These are phyloP conservation scores for Cephus pygmeus DNA, from an alignment of 2,888 invertebrate species.

Conservation along the genomic window DNA sequence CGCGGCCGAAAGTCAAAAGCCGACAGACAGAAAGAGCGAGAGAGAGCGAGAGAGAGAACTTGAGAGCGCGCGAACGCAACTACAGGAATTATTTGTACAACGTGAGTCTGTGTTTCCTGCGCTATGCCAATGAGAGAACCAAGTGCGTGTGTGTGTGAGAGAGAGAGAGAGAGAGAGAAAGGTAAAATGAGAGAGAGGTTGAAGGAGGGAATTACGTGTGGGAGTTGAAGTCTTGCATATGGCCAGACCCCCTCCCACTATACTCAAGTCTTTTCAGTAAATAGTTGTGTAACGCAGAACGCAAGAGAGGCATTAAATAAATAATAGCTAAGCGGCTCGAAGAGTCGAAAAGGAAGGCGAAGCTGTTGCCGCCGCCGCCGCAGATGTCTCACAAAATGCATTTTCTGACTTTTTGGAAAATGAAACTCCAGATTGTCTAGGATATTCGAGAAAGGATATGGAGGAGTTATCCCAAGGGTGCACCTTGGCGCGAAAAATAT, in stretches of 20 bases:
- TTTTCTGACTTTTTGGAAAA: constrained; percentile 33
- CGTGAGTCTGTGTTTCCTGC: constrained; percentile 43
- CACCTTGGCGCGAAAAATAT: constrained; percentile 36
- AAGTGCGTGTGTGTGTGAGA: too few relatives aligned
- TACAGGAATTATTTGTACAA: constrained; percentile 56
- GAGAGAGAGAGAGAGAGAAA: background rate
- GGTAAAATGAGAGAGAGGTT: background rate
- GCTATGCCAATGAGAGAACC: too few relatives aligned
- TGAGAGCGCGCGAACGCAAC: background rate
- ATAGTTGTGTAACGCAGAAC: constrained; percentile 57
- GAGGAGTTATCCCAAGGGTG: constrained; percentile 31
- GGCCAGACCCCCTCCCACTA: constrained; percentile 18
- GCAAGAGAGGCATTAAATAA: constrained; percentile 56
- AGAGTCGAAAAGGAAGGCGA: background rate
- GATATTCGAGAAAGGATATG: constrained; percentile 16
- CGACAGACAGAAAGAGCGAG: background rate
- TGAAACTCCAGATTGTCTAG: constrained; percentile 29
- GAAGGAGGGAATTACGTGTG: constrained; percentile 20
- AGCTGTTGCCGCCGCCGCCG: background rate
- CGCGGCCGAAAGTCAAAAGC: background rate
- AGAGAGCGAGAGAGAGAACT: background rate
- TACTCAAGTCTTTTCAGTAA: constrained; percentile 40
- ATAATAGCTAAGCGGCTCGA: constrained; percentile 48
- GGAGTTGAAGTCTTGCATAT: constrained; percentile 43
- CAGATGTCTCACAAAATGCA: background rate